Evolutionary conservation across 2,113 vertebrate genomes (phyloP), one percentile per base, ranked within the genome.

Genomic region (Halcyon senegalensis): DNA sequence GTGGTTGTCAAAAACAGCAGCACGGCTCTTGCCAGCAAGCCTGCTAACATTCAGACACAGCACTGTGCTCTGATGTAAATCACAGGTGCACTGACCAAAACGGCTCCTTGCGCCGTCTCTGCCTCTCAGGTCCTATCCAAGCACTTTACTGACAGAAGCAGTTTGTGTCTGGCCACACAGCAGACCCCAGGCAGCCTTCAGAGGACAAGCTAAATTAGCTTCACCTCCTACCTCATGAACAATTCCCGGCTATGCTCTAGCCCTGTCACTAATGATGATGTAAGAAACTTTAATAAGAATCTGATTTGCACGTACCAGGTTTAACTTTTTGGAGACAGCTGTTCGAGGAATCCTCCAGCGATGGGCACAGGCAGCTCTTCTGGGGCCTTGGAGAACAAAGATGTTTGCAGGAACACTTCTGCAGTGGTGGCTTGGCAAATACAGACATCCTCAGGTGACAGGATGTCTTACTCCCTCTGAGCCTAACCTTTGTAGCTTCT

Each of bases 261-360:
- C 43, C 27, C 8, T 5, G 3, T 23, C 15, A 60, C 76, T 90
- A 55, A n/a, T 4, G 73, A 46, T 91, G 86, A 96, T 55, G 69
- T 84, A 81, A 95, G 76, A 62, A 94, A 59, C 44, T 72, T 81
- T 62, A 93, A 50, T 84, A 88, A 83, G 86, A 84, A 44, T 37
- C 64, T 88, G 73, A 93, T 83, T 73, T 11, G 27, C 60, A 78
- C 10, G 7, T 59, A 93, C 56, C 27, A 55, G 63, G 53, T 83
- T 95, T 90, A 76, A 83, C 59, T 80, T 85, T 73, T 31, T 59
- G 67, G 33, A 88, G 58, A 48, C 83, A 93, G 53, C 82, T 77
- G 67, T 53, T 80, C 1, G 3, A 90, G n/a, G 23, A 77, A 3
- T 43, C 64, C 44, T 69, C 20, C 0, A 8, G 55, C 17, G 44